These are phyloP conservation scores for Aldabrachelys gigantea DNA, from an alignment of 2,113 vertebrate genomes.

Conservation along the genomic window DNA sequence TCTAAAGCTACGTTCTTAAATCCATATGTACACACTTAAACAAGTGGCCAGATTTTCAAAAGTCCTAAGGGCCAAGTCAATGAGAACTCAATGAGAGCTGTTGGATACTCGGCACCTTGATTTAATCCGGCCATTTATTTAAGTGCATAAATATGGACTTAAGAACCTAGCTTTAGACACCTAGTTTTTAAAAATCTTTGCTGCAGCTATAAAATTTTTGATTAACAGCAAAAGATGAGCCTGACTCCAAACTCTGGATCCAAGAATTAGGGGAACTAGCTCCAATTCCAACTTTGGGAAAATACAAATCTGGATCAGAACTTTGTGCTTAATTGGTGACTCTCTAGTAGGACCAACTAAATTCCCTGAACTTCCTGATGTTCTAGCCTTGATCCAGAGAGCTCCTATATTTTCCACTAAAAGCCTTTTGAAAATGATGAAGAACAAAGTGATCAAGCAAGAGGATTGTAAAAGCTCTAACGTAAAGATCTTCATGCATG, in stretches of 20 bases:
- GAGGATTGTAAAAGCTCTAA: background rate
- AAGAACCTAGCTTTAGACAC: background rate
- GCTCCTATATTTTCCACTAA: background rate
- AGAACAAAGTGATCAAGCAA: background rate
- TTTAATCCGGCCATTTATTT: fast-evolving
- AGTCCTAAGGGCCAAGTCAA: background rate
- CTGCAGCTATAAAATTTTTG: background rate
- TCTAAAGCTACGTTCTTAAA: background rate
- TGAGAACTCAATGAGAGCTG: background rate
- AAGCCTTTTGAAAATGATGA: background rate
- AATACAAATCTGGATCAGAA: background rate
- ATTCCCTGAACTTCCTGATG: background rate
- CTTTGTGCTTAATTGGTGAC: fast-evolving
- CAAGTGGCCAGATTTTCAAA: constrained; percentile 30
- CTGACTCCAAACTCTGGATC: background rate
- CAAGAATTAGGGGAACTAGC: background rate
- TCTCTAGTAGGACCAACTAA: background rate
- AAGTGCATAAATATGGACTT: background rate
- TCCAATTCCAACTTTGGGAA: background rate
- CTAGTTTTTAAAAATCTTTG: background rate
- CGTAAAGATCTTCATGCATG: background rate
- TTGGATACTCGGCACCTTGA: background rate
- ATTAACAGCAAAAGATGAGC: background rate
- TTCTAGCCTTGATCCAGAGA: background rate
- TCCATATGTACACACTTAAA: background rate